Evolutionary conservation across 2,888 invertebrate genomes (phyloP).

Genomic region (Aquatica leii): DNA sequence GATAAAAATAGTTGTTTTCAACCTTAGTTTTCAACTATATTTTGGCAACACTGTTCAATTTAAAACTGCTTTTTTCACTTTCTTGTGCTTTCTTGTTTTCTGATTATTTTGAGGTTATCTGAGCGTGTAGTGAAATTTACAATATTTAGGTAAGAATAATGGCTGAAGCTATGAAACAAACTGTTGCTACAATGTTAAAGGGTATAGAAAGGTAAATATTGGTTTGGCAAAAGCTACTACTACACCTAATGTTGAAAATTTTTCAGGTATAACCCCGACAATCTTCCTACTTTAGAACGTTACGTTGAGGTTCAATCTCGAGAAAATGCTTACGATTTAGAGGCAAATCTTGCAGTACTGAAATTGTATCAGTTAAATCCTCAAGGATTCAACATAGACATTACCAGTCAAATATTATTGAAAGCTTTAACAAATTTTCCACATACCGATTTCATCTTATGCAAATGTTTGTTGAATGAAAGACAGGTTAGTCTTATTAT

Average conservation of each 20-base stretch:
- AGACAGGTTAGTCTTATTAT: too few species aligned
- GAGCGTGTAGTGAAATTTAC: too few species aligned
- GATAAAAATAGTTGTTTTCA: too few species aligned
- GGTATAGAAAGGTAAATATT: constrained; percentile 86
- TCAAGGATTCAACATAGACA: constrained; percentile 80
- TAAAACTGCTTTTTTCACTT: too few species aligned
- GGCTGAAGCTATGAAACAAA: constrained; percentile 87
- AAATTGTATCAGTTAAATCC: constrained; percentile 98
- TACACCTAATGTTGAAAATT: neutral
- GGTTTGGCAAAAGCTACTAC: neutral
- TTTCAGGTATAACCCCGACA: constrained; percentile 94
- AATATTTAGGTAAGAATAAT: too few species aligned
- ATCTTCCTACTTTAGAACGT: constrained; percentile 86
- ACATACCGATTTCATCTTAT: constrained; percentile 96
- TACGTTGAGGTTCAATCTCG: constrained; percentile 93
- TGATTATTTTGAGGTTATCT: too few species aligned
- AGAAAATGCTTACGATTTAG: constrained; percentile 95
- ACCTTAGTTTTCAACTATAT: too few species aligned
- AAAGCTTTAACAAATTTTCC: constrained; percentile 97
- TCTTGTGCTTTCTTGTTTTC: too few species aligned
- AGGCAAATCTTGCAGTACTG: constrained; percentile 95
- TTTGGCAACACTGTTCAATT: too few species aligned
- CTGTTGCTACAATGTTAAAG: constrained; percentile 85
- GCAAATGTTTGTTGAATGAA: constrained; percentile 93
- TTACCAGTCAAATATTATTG: constrained; percentile 88